Evolutionary conservation across 2,888 invertebrate species (phyloP).

Genomic region (Yponomeuta malinellus): DNA sequence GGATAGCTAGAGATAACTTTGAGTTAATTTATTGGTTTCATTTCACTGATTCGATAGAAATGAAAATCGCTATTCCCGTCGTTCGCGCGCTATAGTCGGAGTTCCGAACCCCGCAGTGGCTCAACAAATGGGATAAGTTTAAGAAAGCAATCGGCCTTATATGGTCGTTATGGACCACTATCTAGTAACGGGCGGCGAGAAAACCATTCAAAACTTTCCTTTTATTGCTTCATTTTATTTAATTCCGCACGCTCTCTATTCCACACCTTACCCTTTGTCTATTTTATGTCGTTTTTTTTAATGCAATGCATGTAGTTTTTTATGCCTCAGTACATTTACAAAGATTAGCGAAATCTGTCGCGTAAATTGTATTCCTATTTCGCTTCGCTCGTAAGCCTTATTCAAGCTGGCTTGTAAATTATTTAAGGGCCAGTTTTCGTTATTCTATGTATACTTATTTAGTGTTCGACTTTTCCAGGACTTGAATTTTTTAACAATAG

Average conservation of each 20-base stretch:
- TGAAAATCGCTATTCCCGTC: slow-evolving; percentile 56
- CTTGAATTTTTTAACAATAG: too few species aligned
- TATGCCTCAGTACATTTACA: too few species aligned
- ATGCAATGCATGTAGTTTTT: too few species aligned
- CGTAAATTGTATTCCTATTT: too few species aligned
- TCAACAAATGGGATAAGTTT: slow-evolving; percentile 71
- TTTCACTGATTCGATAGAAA: slow-evolving; percentile 43
- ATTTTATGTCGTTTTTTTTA: background rate
- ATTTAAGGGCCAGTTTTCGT: too few species aligned
- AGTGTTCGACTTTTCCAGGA: too few species aligned
- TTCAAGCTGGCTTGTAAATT: too few species aligned
- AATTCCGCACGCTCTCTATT: slow-evolving; percentile 25
- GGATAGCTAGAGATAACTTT: background rate
- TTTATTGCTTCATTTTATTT: slow-evolving; percentile 59
- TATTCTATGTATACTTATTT: too few species aligned
- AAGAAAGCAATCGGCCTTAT: slow-evolving; percentile 73
- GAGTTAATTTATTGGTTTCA: background rate
- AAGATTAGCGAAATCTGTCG: too few species aligned
- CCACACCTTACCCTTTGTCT: background rate
- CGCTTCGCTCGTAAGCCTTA: too few species aligned
- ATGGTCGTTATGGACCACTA: slow-evolving; percentile 69
- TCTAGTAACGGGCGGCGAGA: slow-evolving; percentile 52
- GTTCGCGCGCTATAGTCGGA: slow-evolving; percentile 63
- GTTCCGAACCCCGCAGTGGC: slow-evolving; percentile 56
- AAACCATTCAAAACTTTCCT: slow-evolving; percentile 62